Percentiles rank a stretch among this genome's conserved stretches.
Evolutionary conservation across 2,888 invertebrate species (phyloP).

Genomic region (Linnaemya vulpina): DNA sequence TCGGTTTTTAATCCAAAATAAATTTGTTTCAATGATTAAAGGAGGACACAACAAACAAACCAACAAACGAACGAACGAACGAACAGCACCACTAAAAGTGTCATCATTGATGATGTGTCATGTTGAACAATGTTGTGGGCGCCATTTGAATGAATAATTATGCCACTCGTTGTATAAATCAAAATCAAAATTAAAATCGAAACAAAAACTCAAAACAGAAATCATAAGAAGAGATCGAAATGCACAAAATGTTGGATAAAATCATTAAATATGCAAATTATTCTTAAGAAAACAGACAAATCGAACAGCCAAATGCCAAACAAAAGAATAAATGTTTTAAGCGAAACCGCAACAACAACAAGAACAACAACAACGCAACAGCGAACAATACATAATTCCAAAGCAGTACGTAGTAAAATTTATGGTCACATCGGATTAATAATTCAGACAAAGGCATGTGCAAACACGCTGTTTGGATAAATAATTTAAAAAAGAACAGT

Average conservation of each 20-base stretch:
- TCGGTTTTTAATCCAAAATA: slow-evolving; percentile 52
- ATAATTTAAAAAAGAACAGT: slow-evolving; percentile 65
- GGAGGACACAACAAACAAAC: slow-evolving; percentile 23
- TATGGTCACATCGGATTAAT: slow-evolving; percentile 70
- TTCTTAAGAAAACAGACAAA: slow-evolving; percentile 29
- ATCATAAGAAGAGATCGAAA: slow-evolving; percentile 47
- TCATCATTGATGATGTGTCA: slow-evolving; percentile 74
- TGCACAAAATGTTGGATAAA: slow-evolving; percentile 60
- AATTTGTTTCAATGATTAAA: slow-evolving; percentile 57
- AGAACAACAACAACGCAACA: slow-evolving; percentile 7
- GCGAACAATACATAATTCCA: slow-evolving; percentile 10
- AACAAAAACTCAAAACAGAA: slow-evolving; percentile 19
- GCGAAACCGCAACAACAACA: slow-evolving; percentile 25
- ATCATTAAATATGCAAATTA: slow-evolving; percentile 67
- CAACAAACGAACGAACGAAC: too few relatives aligned
- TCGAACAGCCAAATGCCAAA: slow-evolving; percentile 37
- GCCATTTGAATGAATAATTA: slow-evolving; percentile 73
- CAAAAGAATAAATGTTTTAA: slow-evolving; percentile 49
- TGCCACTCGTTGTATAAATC: slow-evolving; percentile 68
- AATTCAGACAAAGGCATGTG: slow-evolving; percentile 68
- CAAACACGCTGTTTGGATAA: slow-evolving; percentile 65
- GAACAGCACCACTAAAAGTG: slow-evolving; percentile 65
- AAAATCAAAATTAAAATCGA: slow-evolving; percentile 50
- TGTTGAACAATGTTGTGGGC: slow-evolving; percentile 73
- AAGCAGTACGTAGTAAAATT: slow-evolving; percentile 50